These are phyloP conservation scores for Cetoscarus ocellatus DNA, from an alignment of 2,797 vertebrate species.

Conservation along the genomic window DNA sequence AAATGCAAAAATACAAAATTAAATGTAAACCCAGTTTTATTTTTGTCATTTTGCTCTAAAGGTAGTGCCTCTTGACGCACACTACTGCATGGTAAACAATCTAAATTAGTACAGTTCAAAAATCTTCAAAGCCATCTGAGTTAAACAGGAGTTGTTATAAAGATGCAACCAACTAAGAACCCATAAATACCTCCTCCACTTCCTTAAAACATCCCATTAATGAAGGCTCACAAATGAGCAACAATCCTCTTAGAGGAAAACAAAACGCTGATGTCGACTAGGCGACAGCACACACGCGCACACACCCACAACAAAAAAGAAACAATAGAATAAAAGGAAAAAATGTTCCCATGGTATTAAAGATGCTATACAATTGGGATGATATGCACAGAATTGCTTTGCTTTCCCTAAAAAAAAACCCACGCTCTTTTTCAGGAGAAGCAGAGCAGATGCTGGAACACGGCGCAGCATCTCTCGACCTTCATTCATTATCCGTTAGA, in stretches of 20 bases:
- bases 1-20: slow-evolving; percentile 86
- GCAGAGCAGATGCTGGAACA: slow-evolving; percentile 63
- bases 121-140: slow-evolving; percentile 94
- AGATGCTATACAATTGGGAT: slow-evolving; percentile 96
- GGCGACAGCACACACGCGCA: slow-evolving; percentile 93
- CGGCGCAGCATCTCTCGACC: slow-evolving; percentile 82
- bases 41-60: slow-evolving; percentile 88
- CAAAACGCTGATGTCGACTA: slow-evolving; percentile 99
- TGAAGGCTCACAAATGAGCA: slow-evolving; percentile 99
- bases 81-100: slow-evolving; percentile 99
- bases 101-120: slow-evolving; percentile 97
- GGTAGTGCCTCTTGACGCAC: slow-evolving; percentile 97
- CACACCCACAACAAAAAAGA: slow-evolving; percentile 70
- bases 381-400: slow-evolving; percentile 95
- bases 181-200: slow-evolving; percentile 99
- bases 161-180: slow-evolving; percentile 96
- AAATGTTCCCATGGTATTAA: slow-evolving; percentile 97
- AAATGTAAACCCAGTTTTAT: slow-evolving; percentile 97
- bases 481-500: slow-evolving; percentile 79
- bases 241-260: slow-evolving; percentile 99
- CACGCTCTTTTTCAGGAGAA: slow-evolving; percentile 61
- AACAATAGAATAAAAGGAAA: slow-evolving; percentile 74
- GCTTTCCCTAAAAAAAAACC: slow-evolving; percentile 79
- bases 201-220: slow-evolving; percentile 94
- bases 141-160: slow-evolving; percentile 97